Conservation (phyloP, 2,113 vertebrate species). For the Pithys albifrons region DNA sequence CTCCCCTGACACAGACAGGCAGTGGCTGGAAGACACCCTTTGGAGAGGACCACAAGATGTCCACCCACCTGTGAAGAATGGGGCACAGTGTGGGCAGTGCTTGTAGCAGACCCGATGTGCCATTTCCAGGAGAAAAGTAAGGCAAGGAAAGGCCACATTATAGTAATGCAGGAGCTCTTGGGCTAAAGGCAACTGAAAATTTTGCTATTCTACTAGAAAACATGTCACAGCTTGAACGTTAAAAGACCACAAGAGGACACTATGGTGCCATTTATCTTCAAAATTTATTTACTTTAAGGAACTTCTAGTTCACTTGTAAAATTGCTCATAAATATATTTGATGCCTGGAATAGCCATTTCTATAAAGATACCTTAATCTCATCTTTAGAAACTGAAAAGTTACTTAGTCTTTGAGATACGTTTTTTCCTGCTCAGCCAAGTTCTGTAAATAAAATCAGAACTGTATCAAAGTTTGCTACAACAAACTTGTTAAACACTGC, state of each 20-base stretch:
- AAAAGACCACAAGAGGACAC: constrained; percentile 63
- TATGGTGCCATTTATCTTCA: not conserved
- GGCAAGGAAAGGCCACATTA: not conserved
- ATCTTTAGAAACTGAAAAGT: not conserved
- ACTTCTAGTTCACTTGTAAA: not conserved
- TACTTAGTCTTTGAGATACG: not conserved
- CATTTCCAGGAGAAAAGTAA: not conserved
- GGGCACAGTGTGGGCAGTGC: too few relatives aligned
- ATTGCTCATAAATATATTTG: not conserved
- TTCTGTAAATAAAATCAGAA: not conserved
- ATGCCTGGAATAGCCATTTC: not conserved
- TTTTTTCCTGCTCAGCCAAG: not conserved
- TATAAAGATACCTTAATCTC: not conserved
- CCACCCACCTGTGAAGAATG: not conserved
- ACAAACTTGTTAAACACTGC: not conserved
- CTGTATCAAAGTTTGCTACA: not conserved
- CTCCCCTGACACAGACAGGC: not conserved
- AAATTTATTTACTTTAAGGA: not conserved
- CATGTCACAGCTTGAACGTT: not conserved
- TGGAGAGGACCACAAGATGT: not conserved
- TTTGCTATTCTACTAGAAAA: not conserved
- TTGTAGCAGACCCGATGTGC: not conserved
- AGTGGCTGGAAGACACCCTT: not conserved
- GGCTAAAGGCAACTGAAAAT: not conserved
- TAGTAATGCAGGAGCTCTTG: not conserved